Evolutionary conservation across 2,113 vertebrate genomes (phyloP).

Genomic region (Xenopus borealis): DNA sequence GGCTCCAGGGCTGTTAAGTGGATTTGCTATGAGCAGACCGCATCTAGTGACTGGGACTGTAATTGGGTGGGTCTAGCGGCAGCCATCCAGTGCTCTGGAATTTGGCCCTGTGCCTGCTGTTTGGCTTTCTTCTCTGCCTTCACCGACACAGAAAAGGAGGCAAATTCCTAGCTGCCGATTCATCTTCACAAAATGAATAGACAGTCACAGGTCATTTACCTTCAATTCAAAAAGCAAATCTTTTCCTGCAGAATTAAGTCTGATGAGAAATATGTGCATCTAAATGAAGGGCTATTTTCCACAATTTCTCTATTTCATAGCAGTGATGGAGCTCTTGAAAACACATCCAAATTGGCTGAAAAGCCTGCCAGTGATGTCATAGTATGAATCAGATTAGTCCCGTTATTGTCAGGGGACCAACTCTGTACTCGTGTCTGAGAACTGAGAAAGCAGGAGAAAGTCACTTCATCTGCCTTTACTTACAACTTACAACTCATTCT

Average conservation of each 20-base stretch:
- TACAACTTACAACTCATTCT: too few species aligned
- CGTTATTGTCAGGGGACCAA: too few species aligned
- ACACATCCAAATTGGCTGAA: not conserved
- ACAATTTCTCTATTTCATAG: not conserved
- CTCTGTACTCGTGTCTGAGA: too few species aligned
- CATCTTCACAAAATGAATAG: too few species aligned
- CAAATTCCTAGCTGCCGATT: not conserved
- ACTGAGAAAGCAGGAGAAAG: too few species aligned
- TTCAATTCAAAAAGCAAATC: not conserved
- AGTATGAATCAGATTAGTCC: conserved; percentile 10
- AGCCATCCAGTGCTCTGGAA: conserved; percentile 16
- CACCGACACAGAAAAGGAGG: conserved; percentile 23
- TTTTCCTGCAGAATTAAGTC: not conserved
- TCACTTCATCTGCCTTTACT: too few species aligned
- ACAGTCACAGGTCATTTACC: too few species aligned
- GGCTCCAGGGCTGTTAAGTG: conserved; percentile 5
- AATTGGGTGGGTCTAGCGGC: conserved; percentile 10
- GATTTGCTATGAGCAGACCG: conserved; percentile 11
- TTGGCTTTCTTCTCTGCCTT: conserved; percentile 8
- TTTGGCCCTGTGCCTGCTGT: conserved; percentile 30
- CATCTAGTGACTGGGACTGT: conserved; percentile 18
- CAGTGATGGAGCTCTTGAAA: not conserved
- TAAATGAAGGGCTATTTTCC: not conserved
- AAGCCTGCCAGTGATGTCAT: conserved; percentile 9
- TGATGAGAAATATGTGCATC: not conserved